Evolutionary conservation across 2,888 invertebrate species (phyloP).

Genomic region (Sarcophaga variegata): DNA sequence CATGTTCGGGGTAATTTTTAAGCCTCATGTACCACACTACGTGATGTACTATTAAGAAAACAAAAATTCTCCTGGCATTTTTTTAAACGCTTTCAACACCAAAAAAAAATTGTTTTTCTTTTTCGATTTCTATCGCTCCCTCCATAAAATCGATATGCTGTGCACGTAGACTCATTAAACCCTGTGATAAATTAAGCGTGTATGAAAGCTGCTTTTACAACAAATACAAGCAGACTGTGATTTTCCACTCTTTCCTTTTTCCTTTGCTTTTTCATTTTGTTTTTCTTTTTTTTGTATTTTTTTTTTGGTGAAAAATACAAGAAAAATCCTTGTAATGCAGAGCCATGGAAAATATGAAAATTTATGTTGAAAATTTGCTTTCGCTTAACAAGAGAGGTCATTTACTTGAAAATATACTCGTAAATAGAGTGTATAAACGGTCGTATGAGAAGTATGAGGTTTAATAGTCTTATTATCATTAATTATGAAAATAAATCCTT

Average conservation of each 20-base stretch:
- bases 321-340: slow-evolving; percentile 38
- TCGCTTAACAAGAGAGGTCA: slow-evolving; percentile 48
- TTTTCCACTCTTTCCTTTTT: too few species aligned
- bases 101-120: slow-evolving; percentile 37
- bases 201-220: slow-evolving; percentile 60
- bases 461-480: slow-evolving; percentile 66
- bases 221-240: slow-evolving; percentile 18
- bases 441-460: slow-evolving; percentile 9
- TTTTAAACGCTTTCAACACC: slow-evolving; percentile 29
- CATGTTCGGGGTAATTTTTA: slow-evolving; percentile 52
- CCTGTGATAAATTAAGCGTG: slow-evolving; percentile 69
- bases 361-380: slow-evolving; percentile 59
- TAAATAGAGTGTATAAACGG: too few species aligned
- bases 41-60: slow-evolving; percentile 32
- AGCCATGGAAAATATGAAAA: slow-evolving; percentile 37
- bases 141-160: slow-evolving; percentile 55
- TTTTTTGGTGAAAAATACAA: neutral
- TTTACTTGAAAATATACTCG: slow-evolving; percentile 29
- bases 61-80: neutral
- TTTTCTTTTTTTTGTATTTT: too few species aligned
- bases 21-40: slow-evolving; percentile 62
- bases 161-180: slow-evolving; percentile 68
- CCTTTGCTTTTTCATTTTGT: too few species aligned
- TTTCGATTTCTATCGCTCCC: neutral
- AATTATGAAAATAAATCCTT: slow-evolving; percentile 68